Base-by-base conservation (phyloP, 2,797 vertebrate genomes). In the Aplochiton taeniatus region DNA sequence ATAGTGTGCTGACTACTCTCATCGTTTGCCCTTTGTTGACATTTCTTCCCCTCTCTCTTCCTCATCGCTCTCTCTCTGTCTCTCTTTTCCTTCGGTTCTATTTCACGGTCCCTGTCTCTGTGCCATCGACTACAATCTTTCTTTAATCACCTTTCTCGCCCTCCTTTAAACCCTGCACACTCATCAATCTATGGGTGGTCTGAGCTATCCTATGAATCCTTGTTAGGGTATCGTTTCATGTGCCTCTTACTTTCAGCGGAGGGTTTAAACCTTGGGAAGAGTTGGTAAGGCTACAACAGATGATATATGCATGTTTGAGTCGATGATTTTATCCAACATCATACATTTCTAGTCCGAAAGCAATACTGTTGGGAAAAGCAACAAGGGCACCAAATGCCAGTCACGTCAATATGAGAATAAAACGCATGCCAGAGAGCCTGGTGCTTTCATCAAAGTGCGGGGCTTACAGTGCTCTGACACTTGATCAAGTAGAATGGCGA, bases 361-460 rank as follows among this genome's bases (percentile, higher is more conserved):
- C 31, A 31, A 31, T 31, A 3, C 31, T 3, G 31, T 31, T 31
- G 31, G 31, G 6, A 31, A 31, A 31, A 31, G 31, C 31, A 6
- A 31, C 6, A 6, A 31, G 31, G 31, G 31, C 6, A 31, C 31
- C 2, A 31, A 31, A 31, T 31, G 31, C 2, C 3, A 31, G n/a
- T 31, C 31, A 31, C 31, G 31, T 31, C 31, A 31, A 31, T 58
- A 69, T 70, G 57, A 71, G 61, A 69, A n/a, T 58, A 61, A 74
- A 68, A 49, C 53, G 71, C 49, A 50, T 55, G 65, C 71, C 53
- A 54, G 61, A 69, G 60, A n/a, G 45, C 74, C 71, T 42, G 52
- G 72, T 60, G 66, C 66, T 63, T 45, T 61, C 10, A 56, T 70
- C 13, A 49, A 4, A 67, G 66, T 69, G 67, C 45, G 14, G 19